phyloP scores from a whole-genome alignment of 2,888 invertebrate genomes.

The Lasioglossum leucozonium region DNA sequence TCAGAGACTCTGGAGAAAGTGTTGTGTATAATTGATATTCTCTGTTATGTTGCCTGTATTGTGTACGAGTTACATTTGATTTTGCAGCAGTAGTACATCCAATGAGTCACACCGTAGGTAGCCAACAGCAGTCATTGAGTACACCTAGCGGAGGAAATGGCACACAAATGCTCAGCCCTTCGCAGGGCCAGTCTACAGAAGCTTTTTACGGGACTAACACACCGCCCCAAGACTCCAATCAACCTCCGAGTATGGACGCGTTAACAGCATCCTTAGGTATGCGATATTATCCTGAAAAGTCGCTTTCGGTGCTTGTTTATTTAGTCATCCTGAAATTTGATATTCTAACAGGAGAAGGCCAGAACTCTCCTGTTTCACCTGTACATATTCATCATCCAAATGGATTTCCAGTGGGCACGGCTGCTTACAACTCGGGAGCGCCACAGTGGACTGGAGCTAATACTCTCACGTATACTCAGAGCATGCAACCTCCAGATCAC shows the following conservation, averaged over 20 bases:
- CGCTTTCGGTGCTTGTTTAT: neutral
- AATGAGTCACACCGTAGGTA: conserved; percentile 81
- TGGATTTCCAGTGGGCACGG: conserved; percentile 84
- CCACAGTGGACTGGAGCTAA: conserved; percentile 94
- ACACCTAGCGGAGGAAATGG: conserved; percentile 75
- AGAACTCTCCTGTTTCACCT: conserved; percentile 85
- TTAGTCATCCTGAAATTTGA: conserved; percentile 12
- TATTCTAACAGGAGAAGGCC: conserved; percentile 84
- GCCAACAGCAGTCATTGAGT: conserved; percentile 80
- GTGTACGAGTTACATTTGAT: conserved; percentile 68
- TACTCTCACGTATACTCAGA: conserved; percentile 96
- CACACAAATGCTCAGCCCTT: conserved; percentile 79
- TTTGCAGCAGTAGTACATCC: conserved; percentile 82
- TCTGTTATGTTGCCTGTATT: conserved; percentile 65
- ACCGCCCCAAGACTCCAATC: conserved; percentile 83
- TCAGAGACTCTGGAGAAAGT: conserved; percentile 52
- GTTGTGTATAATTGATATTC: conserved; percentile 48
- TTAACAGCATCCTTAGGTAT: conserved; percentile 80
- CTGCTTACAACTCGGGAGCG: conserved; percentile 83
- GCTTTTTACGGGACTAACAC: conserved; percentile 81
- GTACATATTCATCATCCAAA: conserved; percentile 85
- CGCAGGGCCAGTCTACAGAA: conserved; percentile 80
- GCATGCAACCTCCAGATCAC: conserved; percentile 91
- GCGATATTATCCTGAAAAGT: conserved; percentile 1
- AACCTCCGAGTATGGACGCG: conserved; percentile 80